phyloP scores from a whole-genome alignment of 2,888 invertebrate species.

The Calliopum simillimum region DNA sequence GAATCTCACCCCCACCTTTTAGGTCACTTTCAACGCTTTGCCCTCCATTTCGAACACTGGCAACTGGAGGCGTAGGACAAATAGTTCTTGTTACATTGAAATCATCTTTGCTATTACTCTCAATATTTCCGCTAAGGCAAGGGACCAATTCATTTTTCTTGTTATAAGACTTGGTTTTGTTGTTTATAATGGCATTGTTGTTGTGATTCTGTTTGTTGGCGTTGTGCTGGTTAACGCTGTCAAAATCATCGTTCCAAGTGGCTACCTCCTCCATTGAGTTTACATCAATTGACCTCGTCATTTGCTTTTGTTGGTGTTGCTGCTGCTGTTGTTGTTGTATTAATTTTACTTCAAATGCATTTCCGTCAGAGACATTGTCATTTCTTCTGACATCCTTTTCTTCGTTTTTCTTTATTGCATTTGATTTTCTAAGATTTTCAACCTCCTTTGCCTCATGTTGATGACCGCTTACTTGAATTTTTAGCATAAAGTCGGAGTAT shows the following conservation, averaged over 20 bases:
- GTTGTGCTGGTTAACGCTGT: slow-evolving; percentile 9
- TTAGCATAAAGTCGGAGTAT: slow-evolving; percentile 57
- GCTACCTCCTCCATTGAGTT: slow-evolving; percentile 49
- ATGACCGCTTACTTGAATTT: slow-evolving; percentile 55
- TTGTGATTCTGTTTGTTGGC: slow-evolving; percentile 23
- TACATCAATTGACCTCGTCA: slow-evolving; percentile 54
- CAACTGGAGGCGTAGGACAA: neutral
- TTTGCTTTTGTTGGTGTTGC: slow-evolving; percentile 43
- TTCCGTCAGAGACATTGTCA: neutral
- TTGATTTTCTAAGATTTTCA: neutral
- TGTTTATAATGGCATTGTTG: slow-evolving; percentile 16
- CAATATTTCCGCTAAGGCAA: slow-evolving; percentile 44
- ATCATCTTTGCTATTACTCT: slow-evolving; percentile 37
- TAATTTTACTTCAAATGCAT: neutral
- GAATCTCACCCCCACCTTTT: slow-evolving; percentile 35
- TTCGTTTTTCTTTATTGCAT: neutral
- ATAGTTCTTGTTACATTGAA: neutral
- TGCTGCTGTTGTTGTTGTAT: slow-evolving; percentile 23
- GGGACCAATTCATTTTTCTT: slow-evolving; percentile 11
- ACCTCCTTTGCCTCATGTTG: slow-evolving; percentile 3
- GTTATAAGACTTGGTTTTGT: neutral
- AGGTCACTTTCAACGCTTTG: slow-evolving; percentile 1
- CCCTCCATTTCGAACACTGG: slow-evolving; percentile 13
- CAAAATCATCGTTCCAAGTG: slow-evolving; percentile 44
- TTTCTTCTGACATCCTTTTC: slow-evolving; percentile 32